A percentile compares a stretch with the other conserved stretches of the same genome.
Conservation (phyloP, 2,888 invertebrate genomes). For the Phragmatobia fuliginosa region DNA sequence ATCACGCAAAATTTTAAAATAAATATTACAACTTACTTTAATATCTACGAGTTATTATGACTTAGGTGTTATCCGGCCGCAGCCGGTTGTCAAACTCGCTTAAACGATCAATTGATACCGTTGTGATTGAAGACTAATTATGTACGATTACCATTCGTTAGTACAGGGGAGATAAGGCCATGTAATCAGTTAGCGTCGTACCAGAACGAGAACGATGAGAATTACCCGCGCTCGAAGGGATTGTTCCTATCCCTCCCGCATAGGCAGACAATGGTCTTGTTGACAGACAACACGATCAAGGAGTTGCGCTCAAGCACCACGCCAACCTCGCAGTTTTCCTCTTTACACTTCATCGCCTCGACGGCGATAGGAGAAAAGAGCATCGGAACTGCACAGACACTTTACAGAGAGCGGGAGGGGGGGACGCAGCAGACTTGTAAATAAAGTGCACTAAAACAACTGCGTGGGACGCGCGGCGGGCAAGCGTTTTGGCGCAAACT, state of each 20-base stretch:
- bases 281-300: conserved; percentile 82
- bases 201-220: conserved; percentile 65
- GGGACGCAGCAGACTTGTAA: conserved; percentile 50
- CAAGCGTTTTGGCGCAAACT: conserved; percentile 80
- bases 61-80: conserved; percentile 18
- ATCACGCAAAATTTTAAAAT: conserved; percentile 18
- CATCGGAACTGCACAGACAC: conserved; percentile 81
- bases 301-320: conserved; percentile 85
- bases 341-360: conserved; percentile 87
- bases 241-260: conserved; percentile 82
- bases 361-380: conserved; percentile 85
- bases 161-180: conserved; percentile 52
- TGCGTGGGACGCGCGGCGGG: conserved; percentile 70
- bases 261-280: conserved; percentile 85
- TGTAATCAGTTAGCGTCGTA: conserved; percentile 60
- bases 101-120: conserved; percentile 30
- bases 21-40: conserved; percentile 13
- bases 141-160: conserved; percentile 48
- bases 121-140: conserved; percentile 39
- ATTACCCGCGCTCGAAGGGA: conserved; percentile 85
- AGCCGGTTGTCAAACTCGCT: conserved; percentile 17
- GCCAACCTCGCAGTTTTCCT: conserved; percentile 86
- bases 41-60: conserved; percentile 4
- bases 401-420: conserved; percentile 61
- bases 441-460: conserved; percentile 64